Evolutionary conservation across 1,140 invertebrate genomes (phyloP).

Genomic region (Zaprionus lachaisei): DNA sequence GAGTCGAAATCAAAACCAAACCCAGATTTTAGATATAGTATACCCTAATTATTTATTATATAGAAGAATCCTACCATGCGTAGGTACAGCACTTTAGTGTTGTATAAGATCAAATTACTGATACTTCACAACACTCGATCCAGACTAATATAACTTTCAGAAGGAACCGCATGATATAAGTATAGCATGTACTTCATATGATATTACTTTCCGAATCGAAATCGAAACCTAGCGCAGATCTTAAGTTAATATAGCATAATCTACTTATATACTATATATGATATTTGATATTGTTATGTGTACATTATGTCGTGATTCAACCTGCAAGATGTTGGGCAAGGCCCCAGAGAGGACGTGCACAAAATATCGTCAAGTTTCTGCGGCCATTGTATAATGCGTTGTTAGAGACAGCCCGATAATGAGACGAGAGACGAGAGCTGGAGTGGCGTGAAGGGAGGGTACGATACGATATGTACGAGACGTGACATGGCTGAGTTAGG

Average conservation of each 20-base stretch:
- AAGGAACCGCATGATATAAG: neutral
- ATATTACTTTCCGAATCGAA: neutral
- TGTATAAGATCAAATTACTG: neutral
- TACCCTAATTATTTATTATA: too few species aligned
- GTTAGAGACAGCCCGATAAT: conserved; percentile 15
- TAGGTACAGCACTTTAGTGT: neutral
- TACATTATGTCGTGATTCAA: conserved; percentile 2
- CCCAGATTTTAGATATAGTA: too few species aligned
- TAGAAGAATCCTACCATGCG: too few species aligned
- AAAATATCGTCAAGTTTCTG: conserved; percentile 48
- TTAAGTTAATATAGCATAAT: too few species aligned
- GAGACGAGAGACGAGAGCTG: conserved; percentile 7
- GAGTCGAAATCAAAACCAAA: too few species aligned
- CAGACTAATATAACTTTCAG: neutral
- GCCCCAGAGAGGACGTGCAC: conserved; percentile 52
- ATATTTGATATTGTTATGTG: neutral
- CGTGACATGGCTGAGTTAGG: conserved; percentile 60
- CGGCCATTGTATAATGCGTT: conserved; percentile 33
- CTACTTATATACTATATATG: neutral
- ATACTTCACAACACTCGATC: neutral
- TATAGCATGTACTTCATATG: neutral
- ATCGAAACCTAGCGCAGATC: too few species aligned
- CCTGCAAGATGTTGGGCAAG: conserved; percentile 39
- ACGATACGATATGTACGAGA: conserved; percentile 27
- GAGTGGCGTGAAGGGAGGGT: neutral